Conservation (phyloP, 2,888 invertebrate species). For the Aquatica leii region DNA sequence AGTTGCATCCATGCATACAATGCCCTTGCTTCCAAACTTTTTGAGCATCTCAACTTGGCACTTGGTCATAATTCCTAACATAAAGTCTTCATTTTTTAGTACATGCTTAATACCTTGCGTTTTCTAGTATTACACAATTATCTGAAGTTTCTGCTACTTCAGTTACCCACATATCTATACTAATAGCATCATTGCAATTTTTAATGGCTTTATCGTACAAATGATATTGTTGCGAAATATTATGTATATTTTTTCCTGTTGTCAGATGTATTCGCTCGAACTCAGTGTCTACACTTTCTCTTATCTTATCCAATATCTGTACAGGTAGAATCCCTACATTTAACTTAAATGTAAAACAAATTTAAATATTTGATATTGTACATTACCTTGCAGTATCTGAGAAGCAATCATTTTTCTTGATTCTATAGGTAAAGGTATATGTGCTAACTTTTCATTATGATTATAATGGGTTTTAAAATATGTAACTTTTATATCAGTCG, state of each 20-base stretch:
- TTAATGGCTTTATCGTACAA: background rate
- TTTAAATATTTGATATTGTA: background rate
- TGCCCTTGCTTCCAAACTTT: background rate
- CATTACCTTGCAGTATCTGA: conserved; percentile 10
- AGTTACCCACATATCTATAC: background rate
- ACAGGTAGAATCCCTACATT: background rate
- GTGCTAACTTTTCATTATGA: conserved; percentile 1
- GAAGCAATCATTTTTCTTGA: background rate
- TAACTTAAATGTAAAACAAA: background rate
- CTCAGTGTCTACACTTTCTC: background rate
- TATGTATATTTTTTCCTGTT: background rate
- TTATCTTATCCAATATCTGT: conserved; percentile 3
- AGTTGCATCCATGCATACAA: conserved; percentile 1
- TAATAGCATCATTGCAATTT: background rate
- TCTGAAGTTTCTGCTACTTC: background rate
- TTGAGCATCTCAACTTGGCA: background rate
- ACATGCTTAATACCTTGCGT: background rate
- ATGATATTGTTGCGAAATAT: background rate
- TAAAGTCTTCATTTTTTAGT: background rate
- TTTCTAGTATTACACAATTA: conserved; percentile 8
- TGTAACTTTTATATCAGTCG: background rate
- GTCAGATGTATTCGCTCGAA: background rate
- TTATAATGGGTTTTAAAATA: conserved; percentile 14
- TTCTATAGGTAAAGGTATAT: background rate
- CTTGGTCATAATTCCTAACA: background rate